Evolutionary conservation across 2,797 vertebrate genomes (phyloP).

Genomic region (Paramormyrops hopkinsi): DNA sequence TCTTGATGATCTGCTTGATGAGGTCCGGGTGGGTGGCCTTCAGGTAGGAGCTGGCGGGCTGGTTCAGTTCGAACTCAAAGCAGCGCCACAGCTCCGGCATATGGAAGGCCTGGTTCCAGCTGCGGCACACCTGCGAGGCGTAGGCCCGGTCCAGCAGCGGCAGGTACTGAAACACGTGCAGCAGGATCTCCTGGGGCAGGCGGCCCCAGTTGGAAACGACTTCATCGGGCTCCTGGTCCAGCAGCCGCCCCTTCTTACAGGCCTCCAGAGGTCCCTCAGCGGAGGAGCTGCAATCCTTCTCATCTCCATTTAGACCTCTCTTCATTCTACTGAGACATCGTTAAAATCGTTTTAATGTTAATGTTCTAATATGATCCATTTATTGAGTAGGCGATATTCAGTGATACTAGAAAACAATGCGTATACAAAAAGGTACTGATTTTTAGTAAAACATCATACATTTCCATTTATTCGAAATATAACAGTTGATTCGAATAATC

Average conservation of each 20-base stretch:
- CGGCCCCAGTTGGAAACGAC: constrained; percentile 67
- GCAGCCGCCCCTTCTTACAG: constrained; percentile 68
- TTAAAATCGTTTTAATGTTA: neutral
- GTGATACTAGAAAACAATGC: neutral
- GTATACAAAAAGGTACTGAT: neutral
- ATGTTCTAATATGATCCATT: neutral
- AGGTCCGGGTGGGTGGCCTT: constrained; percentile 94
- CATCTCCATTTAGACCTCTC: constrained; percentile 71
- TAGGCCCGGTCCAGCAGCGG: constrained; percentile 87
- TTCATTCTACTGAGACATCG: constrained; percentile 72
- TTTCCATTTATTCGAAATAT: neutral
- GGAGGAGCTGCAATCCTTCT: constrained; percentile 53
- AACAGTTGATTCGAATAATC: neutral
- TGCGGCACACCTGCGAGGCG: constrained; percentile 86
- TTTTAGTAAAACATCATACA: neutral
- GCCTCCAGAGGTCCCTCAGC: constrained; percentile 52
- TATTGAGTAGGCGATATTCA: neutral
- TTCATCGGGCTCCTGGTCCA: constrained; percentile 34
- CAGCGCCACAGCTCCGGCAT: constrained; percentile 97
- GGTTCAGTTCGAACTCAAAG: constrained; percentile 96
- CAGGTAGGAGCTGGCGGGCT: constrained; percentile 89
- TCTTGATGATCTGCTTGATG: constrained; percentile 96
- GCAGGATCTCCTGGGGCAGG: constrained; percentile 84
- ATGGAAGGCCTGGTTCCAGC: constrained; percentile 93
- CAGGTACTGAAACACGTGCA: constrained; percentile 89